Evolutionary conservation across 2,797 vertebrate genomes (phyloP), one percentile per base, ranked within the genome.

Genomic region (Lindbergichthys nudifrons): DNA sequence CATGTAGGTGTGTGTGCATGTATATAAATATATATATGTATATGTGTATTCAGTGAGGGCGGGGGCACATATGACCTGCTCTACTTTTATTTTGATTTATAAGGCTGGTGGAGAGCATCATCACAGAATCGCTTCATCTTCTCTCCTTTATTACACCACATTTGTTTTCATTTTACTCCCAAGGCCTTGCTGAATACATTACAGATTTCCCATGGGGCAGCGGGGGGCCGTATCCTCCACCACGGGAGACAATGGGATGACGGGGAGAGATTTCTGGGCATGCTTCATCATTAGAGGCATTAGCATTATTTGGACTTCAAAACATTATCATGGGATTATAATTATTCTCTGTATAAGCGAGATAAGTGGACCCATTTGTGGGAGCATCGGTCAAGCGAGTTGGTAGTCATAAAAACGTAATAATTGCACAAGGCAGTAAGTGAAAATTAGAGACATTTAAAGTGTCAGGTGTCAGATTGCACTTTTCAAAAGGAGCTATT

Each of bases 121-220:
- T 92, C 91, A 92, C 86, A 85, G 87, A 93, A 93, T 92, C 91
- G 86, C 89, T 94, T 93, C 90, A 93, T 94, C 93, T 93, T 93
- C 90, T 89, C 84, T 86, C 87, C 87, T 94, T 94, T 94, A 94
- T 94, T 94, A 93, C 92, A 92, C 82, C 88, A 88, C 93, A 94
- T 94, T 94, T 94, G 93, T 94, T 94, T 94, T 94, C 93, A 94
- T 94, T 94, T 93, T 92, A 89, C 89, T 92, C 92, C 87, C 90
- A 92, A 92, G 92, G 90, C 86, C 84, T 84, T 79, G 87, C 90
- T 93, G 93, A 92, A 94, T 93, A 92, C 77, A 94, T 94, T 93
- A 92, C 85, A 84, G 81, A 90, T 93, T 89, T 93, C 93, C 92
- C 90, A 90, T 73, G 91, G 86, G 93, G 88, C 80, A 19, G 41